Conservation (phyloP, 2,888 invertebrate genomes). For the Amaurobius ferox region DNA sequence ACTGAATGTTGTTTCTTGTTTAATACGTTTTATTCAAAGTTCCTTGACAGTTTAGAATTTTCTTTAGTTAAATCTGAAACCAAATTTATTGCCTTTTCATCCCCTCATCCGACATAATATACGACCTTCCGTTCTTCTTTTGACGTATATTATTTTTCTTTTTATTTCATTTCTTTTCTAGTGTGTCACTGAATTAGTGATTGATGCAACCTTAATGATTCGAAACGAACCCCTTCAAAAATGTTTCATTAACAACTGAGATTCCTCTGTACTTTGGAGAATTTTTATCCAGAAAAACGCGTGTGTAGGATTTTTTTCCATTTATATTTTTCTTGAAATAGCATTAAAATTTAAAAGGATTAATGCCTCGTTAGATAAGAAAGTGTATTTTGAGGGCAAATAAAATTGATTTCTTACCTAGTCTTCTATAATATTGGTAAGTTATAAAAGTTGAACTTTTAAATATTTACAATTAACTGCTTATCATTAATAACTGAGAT, state of each 20-base stretch:
- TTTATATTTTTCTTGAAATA: slow-evolving; percentile 25
- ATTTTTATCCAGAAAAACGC: slow-evolving; percentile 37
- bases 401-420: slow-evolving; percentile 33
- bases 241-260: slow-evolving; percentile 58
- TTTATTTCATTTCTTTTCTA: slow-evolving; percentile 46
- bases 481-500: slow-evolving; percentile 58
- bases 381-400: slow-evolving; percentile 28
- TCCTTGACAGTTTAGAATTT: neutral
- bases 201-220: slow-evolving; percentile 65
- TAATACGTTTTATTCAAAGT: too few species aligned
- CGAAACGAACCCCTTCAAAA: slow-evolving; percentile 50
- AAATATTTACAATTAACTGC: neutral
- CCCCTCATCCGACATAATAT: slow-evolving; percentile 48
- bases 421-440: neutral
- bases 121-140: slow-evolving; percentile 26
- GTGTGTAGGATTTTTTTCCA: neutral
- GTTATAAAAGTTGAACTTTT: neutral
- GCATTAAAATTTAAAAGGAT: slow-evolving; percentile 29
- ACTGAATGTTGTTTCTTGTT: too few species aligned
- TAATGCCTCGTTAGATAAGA: slow-evolving; percentile 35
- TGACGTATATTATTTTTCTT: slow-evolving; percentile 28
- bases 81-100: slow-evolving; percentile 54
- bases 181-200: slow-evolving; percentile 55
- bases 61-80: neutral
- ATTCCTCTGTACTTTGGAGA: slow-evolving; percentile 18